These are phyloP conservation scores for Salminus brasiliensis DNA, from an alignment of 2,113 vertebrate species.

Conservation along the genomic window DNA sequence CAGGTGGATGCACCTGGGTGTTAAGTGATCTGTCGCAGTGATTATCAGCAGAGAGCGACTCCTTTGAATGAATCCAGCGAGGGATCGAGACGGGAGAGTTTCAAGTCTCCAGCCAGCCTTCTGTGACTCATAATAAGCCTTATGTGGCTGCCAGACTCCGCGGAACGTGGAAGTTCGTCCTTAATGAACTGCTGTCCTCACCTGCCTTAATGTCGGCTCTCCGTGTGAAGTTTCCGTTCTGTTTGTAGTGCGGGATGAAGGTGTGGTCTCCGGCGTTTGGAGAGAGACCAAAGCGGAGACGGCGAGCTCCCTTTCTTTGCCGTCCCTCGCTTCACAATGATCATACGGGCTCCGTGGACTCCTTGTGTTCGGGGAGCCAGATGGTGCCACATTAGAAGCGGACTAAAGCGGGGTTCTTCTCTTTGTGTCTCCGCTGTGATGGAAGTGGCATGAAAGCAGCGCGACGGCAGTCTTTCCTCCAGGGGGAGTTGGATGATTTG, in stretches of 20 bases:
- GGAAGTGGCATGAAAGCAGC: slow-evolving; percentile 28
- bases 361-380: slow-evolving; percentile 54
- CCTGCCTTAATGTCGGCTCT: background rate
- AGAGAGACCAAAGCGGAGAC: slow-evolving; percentile 48
- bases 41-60: background rate
- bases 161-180: background rate
- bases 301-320: slow-evolving; percentile 26
- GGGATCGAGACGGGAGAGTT: background rate
- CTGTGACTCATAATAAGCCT: slow-evolving; percentile 2
- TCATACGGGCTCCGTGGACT: slow-evolving; percentile 24
- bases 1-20: background rate
- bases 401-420: slow-evolving; percentile 59
- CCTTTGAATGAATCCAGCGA: background rate
- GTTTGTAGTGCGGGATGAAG: slow-evolving; percentile 56
- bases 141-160: slow-evolving; percentile 8
- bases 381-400: slow-evolving; percentile 54
- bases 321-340: slow-evolving; percentile 13
- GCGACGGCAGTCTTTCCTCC: slow-evolving; percentile 35
- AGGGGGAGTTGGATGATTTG: background rate
- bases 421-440: slow-evolving; percentile 37
- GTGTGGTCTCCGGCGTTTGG: slow-evolving; percentile 46
- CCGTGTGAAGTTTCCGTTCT: slow-evolving; percentile 25
- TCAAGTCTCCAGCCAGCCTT: slow-evolving; percentile 20
- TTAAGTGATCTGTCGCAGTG: background rate
- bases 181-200: slow-evolving; percentile 9